phyloP scores from a whole-genome alignment of 2,888 invertebrate genomes.

The Drosophila robusta region DNA sequence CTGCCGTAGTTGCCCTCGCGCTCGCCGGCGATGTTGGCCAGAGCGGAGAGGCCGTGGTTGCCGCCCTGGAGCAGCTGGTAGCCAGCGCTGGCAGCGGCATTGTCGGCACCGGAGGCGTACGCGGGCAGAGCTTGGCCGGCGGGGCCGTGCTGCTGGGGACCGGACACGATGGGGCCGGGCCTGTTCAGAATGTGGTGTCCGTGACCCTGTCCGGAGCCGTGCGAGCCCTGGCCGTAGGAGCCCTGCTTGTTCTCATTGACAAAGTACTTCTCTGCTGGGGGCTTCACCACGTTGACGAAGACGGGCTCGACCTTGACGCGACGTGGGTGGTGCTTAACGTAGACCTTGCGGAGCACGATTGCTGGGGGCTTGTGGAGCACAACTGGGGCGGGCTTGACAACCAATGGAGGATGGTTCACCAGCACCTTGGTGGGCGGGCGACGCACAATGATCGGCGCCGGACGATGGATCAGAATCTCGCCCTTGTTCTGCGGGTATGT shows the following conservation, averaged over 20 bases:
- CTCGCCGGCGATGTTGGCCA: slow-evolving; percentile 70
- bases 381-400: slow-evolving; percentile 84
- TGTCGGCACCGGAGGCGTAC: slow-evolving; percentile 69
- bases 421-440: slow-evolving; percentile 84
- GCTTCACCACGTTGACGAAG: slow-evolving; percentile 84
- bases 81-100: slow-evolving; percentile 73
- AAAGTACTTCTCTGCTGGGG: slow-evolving; percentile 84
- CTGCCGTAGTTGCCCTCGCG: slow-evolving; percentile 60
- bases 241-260: slow-evolving; percentile 83
- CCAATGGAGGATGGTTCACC: slow-evolving; percentile 84
- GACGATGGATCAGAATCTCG: slow-evolving; percentile 84
- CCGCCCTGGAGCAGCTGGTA: slow-evolving; percentile 78
- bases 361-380: slow-evolving; percentile 85
- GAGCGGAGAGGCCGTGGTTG: slow-evolving; percentile 75
- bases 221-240: slow-evolving; percentile 55
- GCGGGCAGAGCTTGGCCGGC: slow-evolving; percentile 63
- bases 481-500: slow-evolving; percentile 84
- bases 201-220: slow-evolving; percentile 29
- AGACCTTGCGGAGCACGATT: slow-evolving; percentile 83
- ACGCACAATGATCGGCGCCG: slow-evolving; percentile 84
- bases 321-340: slow-evolving; percentile 83
- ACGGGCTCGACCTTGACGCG: slow-evolving; percentile 84
- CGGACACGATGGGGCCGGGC: slow-evolving; percentile 52
- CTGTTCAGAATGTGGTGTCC: slow-evolving; percentile 21
- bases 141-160: slow-evolving; percentile 41